Evolutionary conservation across 2,797 vertebrate species (phyloP).

Genomic region (Chromobotia macracanthus): DNA sequence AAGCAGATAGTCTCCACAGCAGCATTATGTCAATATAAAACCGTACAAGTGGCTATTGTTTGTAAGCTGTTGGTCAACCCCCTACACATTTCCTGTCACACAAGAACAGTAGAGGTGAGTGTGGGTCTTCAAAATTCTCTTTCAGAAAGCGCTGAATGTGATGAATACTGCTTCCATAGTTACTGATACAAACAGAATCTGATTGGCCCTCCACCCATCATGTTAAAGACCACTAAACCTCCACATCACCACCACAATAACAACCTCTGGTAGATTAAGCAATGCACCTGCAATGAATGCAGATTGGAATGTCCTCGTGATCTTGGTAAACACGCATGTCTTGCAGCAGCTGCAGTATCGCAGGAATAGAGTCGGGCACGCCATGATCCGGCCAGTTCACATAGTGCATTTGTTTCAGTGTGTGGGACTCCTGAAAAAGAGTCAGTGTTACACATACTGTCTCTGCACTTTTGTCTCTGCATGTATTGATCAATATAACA

Average conservation of each 20-base stretch:
- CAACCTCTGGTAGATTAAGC: background rate
- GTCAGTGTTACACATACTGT: background rate
- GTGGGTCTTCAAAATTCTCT: slow-evolving; percentile 12
- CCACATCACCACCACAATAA: background rate
- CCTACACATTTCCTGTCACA: slow-evolving; percentile 70
- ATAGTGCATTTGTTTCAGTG: slow-evolving; percentile 91
- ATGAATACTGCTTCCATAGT: background rate
- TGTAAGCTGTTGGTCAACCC: slow-evolving; percentile 57
- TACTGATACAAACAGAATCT: background rate
- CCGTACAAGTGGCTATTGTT: slow-evolving; percentile 30
- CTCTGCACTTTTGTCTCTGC: background rate
- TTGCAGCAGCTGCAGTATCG: slow-evolving; percentile 88
- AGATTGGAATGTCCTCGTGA: slow-evolving; percentile 83
- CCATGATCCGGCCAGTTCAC: slow-evolving; percentile 96
- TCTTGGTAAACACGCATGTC: slow-evolving; percentile 86
- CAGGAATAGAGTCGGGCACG: slow-evolving; percentile 85
- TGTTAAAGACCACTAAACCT: background rate
- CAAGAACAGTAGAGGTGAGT: slow-evolving; percentile 19
- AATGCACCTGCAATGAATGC: slow-evolving; percentile 93
- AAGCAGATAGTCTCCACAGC: background rate
- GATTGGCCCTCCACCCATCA: background rate
- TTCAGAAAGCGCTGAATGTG: background rate
- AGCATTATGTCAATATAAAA: slow-evolving; percentile 1
- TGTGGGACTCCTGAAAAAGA: slow-evolving; percentile 77
- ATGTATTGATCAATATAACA: background rate